Conservation (phyloP, 2,888 invertebrate species). For the Spilosoma lubricipeda region DNA sequence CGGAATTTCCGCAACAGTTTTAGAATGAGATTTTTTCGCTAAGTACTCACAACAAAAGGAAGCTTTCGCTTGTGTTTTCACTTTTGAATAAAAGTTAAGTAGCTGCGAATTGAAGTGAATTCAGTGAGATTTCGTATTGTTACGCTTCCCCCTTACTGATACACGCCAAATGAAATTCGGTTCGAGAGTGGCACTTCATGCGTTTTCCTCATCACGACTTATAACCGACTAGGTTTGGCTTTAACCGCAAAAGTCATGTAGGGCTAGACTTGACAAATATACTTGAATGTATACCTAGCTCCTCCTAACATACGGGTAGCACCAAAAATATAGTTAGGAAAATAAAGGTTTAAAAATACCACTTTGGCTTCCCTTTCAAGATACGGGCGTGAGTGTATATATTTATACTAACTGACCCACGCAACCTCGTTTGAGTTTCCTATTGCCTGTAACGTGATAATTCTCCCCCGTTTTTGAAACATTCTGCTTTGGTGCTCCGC, state of each 20-base stretch:
- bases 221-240: background rate
- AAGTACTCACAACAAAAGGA: constrained; percentile 5
- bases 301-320: no score
- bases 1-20: background rate
- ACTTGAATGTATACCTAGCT: background rate
- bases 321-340: no score
- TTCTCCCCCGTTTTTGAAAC: no score
- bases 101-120: constrained; percentile 1
- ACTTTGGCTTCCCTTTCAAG: no score
- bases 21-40: constrained; percentile 1
- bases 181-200: background rate
- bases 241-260: background rate
- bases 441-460: no score
- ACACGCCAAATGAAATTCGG: background rate
- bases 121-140: background rate
- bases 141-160: background rate
- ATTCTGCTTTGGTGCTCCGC: no score
- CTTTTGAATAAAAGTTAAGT: constrained; percentile 10
- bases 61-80: background rate
- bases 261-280: background rate
- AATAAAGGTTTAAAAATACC: no score
- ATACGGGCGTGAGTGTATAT: no score
- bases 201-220: background rate
- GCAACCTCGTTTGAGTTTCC: no score
- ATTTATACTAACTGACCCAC: no score